A percentile compares a stretch with the other conserved stretches of the same genome.
Evolutionary conservation across 2,113 vertebrate genomes (phyloP).

Genomic region (Parus major): DNA sequence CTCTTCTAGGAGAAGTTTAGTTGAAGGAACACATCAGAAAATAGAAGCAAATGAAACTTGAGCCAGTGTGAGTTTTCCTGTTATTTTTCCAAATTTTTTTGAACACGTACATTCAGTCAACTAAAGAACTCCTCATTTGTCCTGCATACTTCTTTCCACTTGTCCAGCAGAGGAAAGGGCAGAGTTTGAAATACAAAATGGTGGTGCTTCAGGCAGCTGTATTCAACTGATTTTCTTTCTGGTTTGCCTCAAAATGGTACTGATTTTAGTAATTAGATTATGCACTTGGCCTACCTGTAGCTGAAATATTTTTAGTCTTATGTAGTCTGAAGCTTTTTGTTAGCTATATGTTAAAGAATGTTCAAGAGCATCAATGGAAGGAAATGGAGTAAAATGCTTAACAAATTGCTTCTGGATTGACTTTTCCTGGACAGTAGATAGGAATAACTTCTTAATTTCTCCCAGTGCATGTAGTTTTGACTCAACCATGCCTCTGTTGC

Average conservation of each 20-base stretch:
- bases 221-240: background rate
- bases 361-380: constrained; percentile 11
- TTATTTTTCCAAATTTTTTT: constrained; percentile 18
- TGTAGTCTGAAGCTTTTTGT: background rate
- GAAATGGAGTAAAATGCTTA: constrained; percentile 30
- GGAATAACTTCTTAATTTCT: constrained; percentile 53
- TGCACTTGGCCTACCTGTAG: background rate
- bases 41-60: constrained; percentile 49
- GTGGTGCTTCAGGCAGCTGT: background rate
- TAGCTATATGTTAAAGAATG: background rate
- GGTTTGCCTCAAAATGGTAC: background rate
- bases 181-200: background rate
- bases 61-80: constrained; percentile 11
- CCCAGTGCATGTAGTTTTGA: background rate
- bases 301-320: background rate
- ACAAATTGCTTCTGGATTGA: background rate
- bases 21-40: constrained; percentile 24
- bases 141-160: background rate
- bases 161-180: background rate
- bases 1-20: constrained; percentile 40
- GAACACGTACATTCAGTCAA: background rate
- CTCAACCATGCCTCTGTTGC: background rate
- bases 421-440: constrained; percentile 24
- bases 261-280: background rate
- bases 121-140: background rate